These are phyloP conservation scores for Orthosia gothica DNA, from an alignment of 2,888 invertebrate genomes.

Conservation along the genomic window DNA sequence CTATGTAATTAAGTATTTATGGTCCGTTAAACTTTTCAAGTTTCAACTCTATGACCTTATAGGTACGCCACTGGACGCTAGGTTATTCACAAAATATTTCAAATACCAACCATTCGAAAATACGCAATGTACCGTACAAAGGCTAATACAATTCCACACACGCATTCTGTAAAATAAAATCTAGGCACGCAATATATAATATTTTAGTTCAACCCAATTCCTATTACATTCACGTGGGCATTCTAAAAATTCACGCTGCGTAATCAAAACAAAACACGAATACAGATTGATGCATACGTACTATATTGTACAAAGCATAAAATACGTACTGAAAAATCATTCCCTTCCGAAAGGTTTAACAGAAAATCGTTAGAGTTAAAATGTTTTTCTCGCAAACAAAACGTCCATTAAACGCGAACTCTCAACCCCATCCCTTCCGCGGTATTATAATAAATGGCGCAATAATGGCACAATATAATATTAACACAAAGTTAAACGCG, in stretches of 20 bases:
- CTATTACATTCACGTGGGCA: conserved; percentile 48
- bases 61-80: not conserved
- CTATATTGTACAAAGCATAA: conserved; percentile 74
- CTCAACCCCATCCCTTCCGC: conserved; percentile 90
- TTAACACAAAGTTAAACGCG: conserved; percentile 91
- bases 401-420: conserved; percentile 89
- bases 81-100: conserved; percentile 30
- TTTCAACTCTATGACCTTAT: conserved; percentile 1
- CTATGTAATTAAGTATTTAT: conserved; percentile 17
- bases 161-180: conserved; percentile 52
- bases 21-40: conserved; percentile 12
- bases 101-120: conserved; percentile 31
- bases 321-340: conserved; percentile 81
- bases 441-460: conserved; percentile 90
- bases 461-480: conserved; percentile 92
- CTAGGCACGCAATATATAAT: conserved; percentile 40
- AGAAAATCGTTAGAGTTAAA: conserved; percentile 86
- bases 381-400: conserved; percentile 88
- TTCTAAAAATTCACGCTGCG: conserved; percentile 60
- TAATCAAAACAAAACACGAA: conserved; percentile 66
- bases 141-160: conserved; percentile 45
- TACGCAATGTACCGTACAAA: conserved; percentile 32
- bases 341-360: conserved; percentile 82
- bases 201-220: conserved; percentile 55
- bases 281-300: conserved; percentile 56